phyloP scores from a whole-genome alignment of 2,113 vertebrate genomes.

The Cichladusa arquata region DNA sequence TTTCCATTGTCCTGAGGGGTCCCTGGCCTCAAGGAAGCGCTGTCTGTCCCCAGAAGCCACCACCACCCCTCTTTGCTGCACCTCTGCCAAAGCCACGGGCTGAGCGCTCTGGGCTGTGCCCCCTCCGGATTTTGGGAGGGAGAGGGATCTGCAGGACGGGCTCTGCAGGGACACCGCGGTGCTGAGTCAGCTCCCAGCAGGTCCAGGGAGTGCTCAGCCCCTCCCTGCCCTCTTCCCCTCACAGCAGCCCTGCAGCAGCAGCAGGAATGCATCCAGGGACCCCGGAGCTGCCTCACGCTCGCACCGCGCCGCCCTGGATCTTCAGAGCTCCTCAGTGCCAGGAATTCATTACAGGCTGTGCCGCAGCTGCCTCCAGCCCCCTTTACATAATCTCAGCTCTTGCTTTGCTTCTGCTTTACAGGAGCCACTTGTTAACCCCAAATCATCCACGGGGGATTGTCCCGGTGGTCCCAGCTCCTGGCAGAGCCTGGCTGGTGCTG shows the following conservation, averaged over 20 bases:
- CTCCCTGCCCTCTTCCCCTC: background rate
- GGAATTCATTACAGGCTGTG: background rate
- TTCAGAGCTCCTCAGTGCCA: background rate
- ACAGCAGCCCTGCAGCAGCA: background rate
- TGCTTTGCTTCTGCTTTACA: background rate
- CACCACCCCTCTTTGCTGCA: accelerated
- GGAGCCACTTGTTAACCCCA: conserved; percentile 7
- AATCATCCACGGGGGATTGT: accelerated
- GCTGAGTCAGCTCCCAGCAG: background rate
- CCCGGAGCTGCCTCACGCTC: background rate
- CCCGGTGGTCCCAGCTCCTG: accelerated
- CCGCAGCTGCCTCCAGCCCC: background rate
- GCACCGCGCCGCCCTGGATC: background rate
- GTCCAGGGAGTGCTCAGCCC: accelerated
- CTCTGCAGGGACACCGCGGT: background rate
- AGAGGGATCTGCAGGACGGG: background rate
- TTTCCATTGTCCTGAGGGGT: background rate
- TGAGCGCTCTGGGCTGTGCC: accelerated
- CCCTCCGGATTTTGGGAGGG: accelerated
- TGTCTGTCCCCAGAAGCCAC: background rate
- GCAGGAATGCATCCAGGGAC: background rate
- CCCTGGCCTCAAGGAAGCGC: background rate
- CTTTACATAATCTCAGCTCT: conserved; percentile 19
- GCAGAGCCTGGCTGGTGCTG: background rate
- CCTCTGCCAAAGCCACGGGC: background rate